Conservation (phyloP, 2,797 vertebrate species). For the Antrozous pallidus region DNA sequence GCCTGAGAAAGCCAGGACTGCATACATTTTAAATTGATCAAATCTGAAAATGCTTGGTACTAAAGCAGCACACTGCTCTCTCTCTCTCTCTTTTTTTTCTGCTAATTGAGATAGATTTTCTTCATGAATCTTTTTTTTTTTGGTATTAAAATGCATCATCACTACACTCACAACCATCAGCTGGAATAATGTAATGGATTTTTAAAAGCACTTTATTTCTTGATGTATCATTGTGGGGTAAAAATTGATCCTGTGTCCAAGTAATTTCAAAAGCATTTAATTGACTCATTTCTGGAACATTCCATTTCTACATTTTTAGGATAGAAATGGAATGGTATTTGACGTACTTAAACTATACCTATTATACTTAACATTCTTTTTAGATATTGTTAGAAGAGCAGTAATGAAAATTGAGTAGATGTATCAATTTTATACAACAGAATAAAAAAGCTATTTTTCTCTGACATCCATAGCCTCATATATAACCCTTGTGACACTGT, state of each 20-base stretch:
- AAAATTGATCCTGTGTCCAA: slow-evolving; percentile 63
- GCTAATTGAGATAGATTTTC: slow-evolving; percentile 46
- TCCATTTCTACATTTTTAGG: slow-evolving; percentile 41
- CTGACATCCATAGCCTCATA: background rate
- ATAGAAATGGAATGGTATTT: slow-evolving; percentile 40
- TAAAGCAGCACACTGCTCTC: background rate
- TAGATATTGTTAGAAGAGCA: slow-evolving; percentile 33
- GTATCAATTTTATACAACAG: slow-evolving; percentile 18
- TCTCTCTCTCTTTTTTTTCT: background rate
- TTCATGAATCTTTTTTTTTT: slow-evolving; percentile 35
- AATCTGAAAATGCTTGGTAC: background rate
- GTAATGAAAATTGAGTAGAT: slow-evolving; percentile 36
- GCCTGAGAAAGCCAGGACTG: background rate
- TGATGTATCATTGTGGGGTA: background rate
- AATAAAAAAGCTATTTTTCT: background rate
- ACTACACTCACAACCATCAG: background rate
- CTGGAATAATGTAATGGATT: slow-evolving; percentile 40
- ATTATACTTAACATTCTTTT: slow-evolving; percentile 34
- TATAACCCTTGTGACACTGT: background rate
- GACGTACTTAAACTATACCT: background rate
- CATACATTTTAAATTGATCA: background rate
- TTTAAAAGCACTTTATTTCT: slow-evolving; percentile 53
- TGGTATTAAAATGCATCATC: slow-evolving; percentile 11
- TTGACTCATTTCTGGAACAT: slow-evolving; percentile 55
- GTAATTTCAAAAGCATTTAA: slow-evolving; percentile 50